Base-by-base conservation (phyloP, 1,140 invertebrate species). In the Bombus sylvicola region DNA sequence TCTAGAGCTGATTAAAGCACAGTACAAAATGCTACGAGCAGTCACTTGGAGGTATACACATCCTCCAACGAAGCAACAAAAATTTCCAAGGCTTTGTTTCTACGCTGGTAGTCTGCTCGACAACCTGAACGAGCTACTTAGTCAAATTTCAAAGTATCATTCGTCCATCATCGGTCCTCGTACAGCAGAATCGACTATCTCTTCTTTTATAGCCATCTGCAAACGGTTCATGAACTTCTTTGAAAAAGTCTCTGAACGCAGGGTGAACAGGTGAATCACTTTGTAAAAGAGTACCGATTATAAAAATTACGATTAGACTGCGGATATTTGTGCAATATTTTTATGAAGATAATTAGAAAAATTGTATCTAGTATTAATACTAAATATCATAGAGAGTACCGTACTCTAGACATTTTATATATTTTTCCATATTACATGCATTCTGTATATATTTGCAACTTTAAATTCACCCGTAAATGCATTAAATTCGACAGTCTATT, bases 161-260 rank as follows among this genome's bases (percentile, higher is more conserved):
- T 6, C 75, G 25, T 80, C 43, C 31, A 34, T 74, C 12, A 31
- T 84, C 25, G 5, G 57, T 41, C 9, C 85, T 89, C 76, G 84
- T 83, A 31, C 22, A 3, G 15, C 77, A 9, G 83, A 87, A 25
- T 25, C 57, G 9, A 66, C 43, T 18, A 75, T 92, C 13, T n/a
- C 37, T 6, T 69, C 34, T 1, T 94, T 94, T 57, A 57, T 85
- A 2, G 53, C 73, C 8, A 10, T 81, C 8, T 95, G 93, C 88
- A 95, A 95, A 82, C 82, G 88, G 9, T 95, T 95, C 74, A 95
- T 95, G 94, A 93, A 95, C 62, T 93, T 93, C 71, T 95, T 95
- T 76, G 95, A 95, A 86, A 95, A 93, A 47, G 87, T 94, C n/a
- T 94, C 95, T 1, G 95, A 95, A 69, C 90, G 91, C 39, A 93